Evolutionary conservation across 2,888 invertebrate genomes (phyloP).

Genomic region (Periphyllus acericola): DNA sequence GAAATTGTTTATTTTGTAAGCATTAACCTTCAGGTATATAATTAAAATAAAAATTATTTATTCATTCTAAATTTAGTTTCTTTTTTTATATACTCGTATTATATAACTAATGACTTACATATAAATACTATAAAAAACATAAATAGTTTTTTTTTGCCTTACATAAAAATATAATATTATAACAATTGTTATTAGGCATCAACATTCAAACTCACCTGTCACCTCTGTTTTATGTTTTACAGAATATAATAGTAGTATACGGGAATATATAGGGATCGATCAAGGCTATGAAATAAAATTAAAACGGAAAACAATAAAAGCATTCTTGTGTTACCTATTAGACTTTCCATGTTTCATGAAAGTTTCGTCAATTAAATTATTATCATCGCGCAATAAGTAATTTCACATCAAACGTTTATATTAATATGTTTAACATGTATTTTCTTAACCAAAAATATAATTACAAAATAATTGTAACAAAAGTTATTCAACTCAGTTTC

Average conservation of each 20-base stretch:
- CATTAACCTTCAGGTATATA: background rate
- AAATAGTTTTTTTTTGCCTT: background rate
- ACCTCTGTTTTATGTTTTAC: background rate
- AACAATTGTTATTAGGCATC: background rate
- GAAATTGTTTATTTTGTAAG: background rate
- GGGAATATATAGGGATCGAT: background rate
- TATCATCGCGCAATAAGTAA: background rate
- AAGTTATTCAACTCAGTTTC: too few species aligned
- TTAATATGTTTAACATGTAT: background rate
- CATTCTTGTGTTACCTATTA: background rate
- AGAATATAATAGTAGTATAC: background rate
- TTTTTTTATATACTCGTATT: background rate
- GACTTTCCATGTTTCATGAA: background rate
- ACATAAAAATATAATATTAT: background rate
- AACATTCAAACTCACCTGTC: background rate
- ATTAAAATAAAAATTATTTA: background rate
- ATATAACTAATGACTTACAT: too few species aligned
- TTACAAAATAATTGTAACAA: too few species aligned
- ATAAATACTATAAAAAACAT: background rate
- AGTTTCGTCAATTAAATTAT: background rate
- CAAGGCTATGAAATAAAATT: background rate
- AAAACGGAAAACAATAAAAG: constrained; percentile 4
- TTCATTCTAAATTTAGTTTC: background rate
- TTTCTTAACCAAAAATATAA: background rate
- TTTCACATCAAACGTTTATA: background rate